Base-by-base conservation (phyloP, 2,797 vertebrate species). In the Mormyrops boulengeri region DNA sequence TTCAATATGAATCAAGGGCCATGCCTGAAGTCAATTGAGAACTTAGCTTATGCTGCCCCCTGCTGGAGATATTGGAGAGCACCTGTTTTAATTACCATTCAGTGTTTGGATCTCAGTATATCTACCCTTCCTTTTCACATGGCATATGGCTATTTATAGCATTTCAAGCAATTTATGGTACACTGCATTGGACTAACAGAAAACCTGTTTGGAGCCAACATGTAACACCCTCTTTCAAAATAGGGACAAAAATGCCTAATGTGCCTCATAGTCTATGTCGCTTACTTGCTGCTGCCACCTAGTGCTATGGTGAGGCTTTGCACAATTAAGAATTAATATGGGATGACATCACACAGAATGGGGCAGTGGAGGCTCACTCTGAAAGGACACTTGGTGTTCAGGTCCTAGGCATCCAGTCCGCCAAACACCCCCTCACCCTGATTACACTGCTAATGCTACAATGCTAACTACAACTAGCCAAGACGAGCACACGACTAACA, bases 251-350 rank as follows among this genome's bases (percentile, higher is more conserved):
- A 17, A 86, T 86, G 49, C 6, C n/a, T 52, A 17, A 22, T 49
- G 85, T 87, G 52, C 50, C 26, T 26, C 49, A 77, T 12, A 87
- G 34, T 19, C 7, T 44, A 88, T 17, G 9, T 55, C 17, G 5
- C 14, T 57, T 4, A 57, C 8, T 3, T 19, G 50, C 57, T 62
- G 55, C 91, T 92, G 89, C 91, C 93, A 92, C 82, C 95, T 92
- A 52, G 90, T 91, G 93, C 90, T 12, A 0, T 62, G 0, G 85
- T 0, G 6, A 1, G 8, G 30, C 4, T 90, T 50, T 85, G 41
- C 88, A 82, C 1, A 22, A 82, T 34, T 50, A 55, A 34, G 17
- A 30, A 53, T 30, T 34, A n/a, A 34, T 12, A 44, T 60, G 55
- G 19, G 3, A 26, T 50, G 47, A 50, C 44, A 26, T 85, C 82